Evolutionary conservation across 1,140 invertebrate species (phyloP).

Genomic region (Anoplophora glabripennis): DNA sequence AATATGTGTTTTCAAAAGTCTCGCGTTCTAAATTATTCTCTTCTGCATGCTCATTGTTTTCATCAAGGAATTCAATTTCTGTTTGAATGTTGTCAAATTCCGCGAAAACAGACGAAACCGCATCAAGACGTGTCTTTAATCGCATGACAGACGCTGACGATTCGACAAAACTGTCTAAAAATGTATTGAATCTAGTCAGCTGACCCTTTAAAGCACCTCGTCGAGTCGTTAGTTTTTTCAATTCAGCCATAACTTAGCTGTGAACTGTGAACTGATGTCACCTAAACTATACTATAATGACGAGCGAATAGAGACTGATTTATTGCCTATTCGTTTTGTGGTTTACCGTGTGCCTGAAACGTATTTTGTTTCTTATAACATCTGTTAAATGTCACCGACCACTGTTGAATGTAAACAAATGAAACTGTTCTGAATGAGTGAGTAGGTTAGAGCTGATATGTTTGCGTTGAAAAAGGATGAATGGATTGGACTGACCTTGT

Average conservation of each 20-base stretch:
- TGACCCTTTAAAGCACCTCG: neutral
- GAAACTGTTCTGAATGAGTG: too few species aligned
- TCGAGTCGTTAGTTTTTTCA: constrained; percentile 6
- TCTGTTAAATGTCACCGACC: too few species aligned
- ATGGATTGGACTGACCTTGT: too few species aligned
- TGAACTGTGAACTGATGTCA: too few species aligned
- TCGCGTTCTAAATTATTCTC: constrained; percentile 8
- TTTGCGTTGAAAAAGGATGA: too few species aligned
- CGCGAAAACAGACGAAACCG: neutral
- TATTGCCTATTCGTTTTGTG: too few species aligned
- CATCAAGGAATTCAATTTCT: constrained; percentile 6
- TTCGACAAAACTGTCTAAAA: neutral
- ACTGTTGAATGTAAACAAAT: too few species aligned
- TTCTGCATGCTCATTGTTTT: neutral
- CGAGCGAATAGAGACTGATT: too few species aligned
- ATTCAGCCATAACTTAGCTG: neutral
- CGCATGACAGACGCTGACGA: neutral
- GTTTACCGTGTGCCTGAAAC: too few species aligned
- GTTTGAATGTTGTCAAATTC: constrained; percentile 9
- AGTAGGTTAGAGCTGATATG: too few species aligned
- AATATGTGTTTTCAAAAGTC: constrained; percentile 10
- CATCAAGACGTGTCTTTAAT: constrained; percentile 3
- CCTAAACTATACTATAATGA: too few species aligned
- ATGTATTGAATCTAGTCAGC: neutral
- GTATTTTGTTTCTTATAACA: too few species aligned